phyloP scores from a whole-genome alignment of 2,888 invertebrate species.

The Leucania comma region DNA sequence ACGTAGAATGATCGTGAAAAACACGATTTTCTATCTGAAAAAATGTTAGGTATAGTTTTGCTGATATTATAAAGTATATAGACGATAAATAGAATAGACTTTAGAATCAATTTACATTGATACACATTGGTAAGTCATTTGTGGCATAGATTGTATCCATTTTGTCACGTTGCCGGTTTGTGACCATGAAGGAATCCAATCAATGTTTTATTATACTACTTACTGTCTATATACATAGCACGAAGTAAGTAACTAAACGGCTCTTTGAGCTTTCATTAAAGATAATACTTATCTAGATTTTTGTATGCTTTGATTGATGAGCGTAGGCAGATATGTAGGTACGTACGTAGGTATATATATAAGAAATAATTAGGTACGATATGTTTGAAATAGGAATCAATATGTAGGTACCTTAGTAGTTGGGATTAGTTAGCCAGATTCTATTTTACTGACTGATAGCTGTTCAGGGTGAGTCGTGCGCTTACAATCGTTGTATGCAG shows the following conservation, averaged over 20 bases:
- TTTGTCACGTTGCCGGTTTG: constrained; percentile 16
- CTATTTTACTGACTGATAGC: too few species aligned
- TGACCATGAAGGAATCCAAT: constrained; percentile 59
- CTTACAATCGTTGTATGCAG: too few species aligned
- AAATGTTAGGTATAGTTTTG: background rate
- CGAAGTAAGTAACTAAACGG: background rate
- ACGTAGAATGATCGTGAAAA: background rate
- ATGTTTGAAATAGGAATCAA: too few species aligned
- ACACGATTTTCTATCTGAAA: background rate
- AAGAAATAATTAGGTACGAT: background rate
- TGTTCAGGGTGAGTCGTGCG: too few species aligned
- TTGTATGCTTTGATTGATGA: constrained; percentile 3
- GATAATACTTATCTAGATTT: constrained; percentile 2
- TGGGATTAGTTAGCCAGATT: too few species aligned
- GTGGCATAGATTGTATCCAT: constrained; percentile 3
- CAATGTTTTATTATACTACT: constrained; percentile 49
- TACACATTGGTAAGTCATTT: background rate
- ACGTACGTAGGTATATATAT: background rate
- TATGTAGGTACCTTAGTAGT: too few species aligned
- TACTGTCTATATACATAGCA: constrained; percentile 1
- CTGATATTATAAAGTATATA: background rate
- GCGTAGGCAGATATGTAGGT: background rate
- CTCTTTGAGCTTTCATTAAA: constrained; percentile 3
- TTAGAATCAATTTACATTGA: background rate
- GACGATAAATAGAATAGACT: background rate